These are phyloP conservation scores for Panthera tigris DNA, from an alignment of 2,113 vertebrate genomes.

Conservation along the genomic window DNA sequence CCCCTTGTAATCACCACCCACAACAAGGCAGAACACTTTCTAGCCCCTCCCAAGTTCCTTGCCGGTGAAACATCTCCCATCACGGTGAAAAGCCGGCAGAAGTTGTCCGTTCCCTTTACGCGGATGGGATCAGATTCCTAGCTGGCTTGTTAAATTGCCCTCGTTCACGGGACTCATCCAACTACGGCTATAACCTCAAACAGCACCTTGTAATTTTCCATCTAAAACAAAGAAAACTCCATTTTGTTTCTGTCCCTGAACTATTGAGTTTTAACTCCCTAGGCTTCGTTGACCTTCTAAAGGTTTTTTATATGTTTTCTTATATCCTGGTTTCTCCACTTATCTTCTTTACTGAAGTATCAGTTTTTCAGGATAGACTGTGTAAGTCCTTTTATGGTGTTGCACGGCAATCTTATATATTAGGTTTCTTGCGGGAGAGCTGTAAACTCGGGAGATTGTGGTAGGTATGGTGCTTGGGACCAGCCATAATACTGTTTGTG, in stretches of 20 bases:
- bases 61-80: not conserved
- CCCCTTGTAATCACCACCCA: not conserved
- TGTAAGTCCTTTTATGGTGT: slow-evolving; percentile 64
- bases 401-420: slow-evolving; percentile 54
- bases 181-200: slow-evolving; percentile 45
- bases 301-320: slow-evolving; percentile 62
- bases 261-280: slow-evolving; percentile 72
- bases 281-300: slow-evolving; percentile 70
- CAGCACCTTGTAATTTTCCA: slow-evolving; percentile 51
- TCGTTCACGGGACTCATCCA: not conserved
- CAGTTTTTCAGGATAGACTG: slow-evolving; percentile 60
- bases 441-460: slow-evolving; percentile 64
- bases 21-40: not conserved
- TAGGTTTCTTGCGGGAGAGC: slow-evolving; percentile 8
- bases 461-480: slow-evolving; percentile 24
- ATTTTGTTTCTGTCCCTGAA: slow-evolving; percentile 40
- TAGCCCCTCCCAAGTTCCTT: not conserved
- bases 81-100: not conserved
- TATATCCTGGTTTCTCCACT: slow-evolving; percentile 72
- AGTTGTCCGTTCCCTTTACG: not conserved
- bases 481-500: slow-evolving; percentile 31
- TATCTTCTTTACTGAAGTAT: slow-evolving; percentile 77
- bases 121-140: not conserved
- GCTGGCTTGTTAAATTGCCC: accelerated
- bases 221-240: slow-evolving; percentile 58